Conservation (phyloP, 2,113 vertebrate species). For the Corapipo altera region DNA sequence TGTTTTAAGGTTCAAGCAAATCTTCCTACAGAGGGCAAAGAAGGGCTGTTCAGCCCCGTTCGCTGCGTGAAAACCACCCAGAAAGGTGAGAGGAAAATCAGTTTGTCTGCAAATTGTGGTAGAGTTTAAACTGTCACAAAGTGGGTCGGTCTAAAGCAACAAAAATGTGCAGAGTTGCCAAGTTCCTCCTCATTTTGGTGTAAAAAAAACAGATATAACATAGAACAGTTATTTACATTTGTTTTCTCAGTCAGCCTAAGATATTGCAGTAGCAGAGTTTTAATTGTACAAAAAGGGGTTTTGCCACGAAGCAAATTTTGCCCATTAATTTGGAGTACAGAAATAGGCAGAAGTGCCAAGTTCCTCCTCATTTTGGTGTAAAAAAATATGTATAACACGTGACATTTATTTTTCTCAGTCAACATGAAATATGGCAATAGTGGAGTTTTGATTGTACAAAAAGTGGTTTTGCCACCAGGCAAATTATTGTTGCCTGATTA, state of each 20-base stretch:
- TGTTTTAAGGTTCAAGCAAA: slow-evolving; percentile 70
- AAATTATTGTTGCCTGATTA: background rate
- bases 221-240: background rate
- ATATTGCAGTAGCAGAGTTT: background rate
- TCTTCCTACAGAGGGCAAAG: accelerated
- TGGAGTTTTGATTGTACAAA: background rate
- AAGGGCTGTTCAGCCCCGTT: slow-evolving; percentile 36
- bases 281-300: too few relatives aligned
- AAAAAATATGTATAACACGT: too few relatives aligned
- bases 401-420: background rate
- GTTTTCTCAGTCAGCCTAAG: background rate
- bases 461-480: background rate
- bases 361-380: background rate
- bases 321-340: background rate
- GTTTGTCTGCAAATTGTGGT: background rate
- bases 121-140: background rate
- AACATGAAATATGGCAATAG: background rate
- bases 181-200: background rate
- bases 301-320: background rate
- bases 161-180: background rate
- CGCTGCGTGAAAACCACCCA: slow-evolving; percentile 59
- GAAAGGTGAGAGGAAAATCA: slow-evolving; percentile 43
- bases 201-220: background rate
- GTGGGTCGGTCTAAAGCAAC: background rate
- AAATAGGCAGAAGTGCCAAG: background rate